phyloP scores from a whole-genome alignment of 2,888 invertebrate genomes.

The Drosophila birchii region DNA sequence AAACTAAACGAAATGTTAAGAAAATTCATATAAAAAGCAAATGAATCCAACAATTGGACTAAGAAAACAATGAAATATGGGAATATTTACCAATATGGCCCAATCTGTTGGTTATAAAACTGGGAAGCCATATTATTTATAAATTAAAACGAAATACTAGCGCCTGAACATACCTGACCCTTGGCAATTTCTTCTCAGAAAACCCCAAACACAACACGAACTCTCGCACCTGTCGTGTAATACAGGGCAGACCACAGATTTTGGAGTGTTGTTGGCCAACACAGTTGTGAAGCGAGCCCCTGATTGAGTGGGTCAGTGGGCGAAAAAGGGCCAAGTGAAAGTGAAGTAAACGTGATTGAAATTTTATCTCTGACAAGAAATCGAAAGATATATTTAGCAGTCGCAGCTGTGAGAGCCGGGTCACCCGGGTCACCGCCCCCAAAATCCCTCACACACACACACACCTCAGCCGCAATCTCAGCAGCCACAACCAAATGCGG shows the following conservation, averaged over 20 bases:
- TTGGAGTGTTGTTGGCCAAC: slow-evolving; percentile 18
- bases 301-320: slow-evolving; percentile 40
- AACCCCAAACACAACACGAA: slow-evolving; percentile 1
- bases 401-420: slow-evolving; percentile 29
- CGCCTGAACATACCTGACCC: not conserved
- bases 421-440: slow-evolving; percentile 24
- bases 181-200: not conserved
- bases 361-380: slow-evolving; percentile 72
- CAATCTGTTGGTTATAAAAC: too few species aligned
- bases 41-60: too few species aligned
- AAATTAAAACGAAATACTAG: not conserved
- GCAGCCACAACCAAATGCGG: slow-evolving; percentile 14
- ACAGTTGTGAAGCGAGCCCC: slow-evolving; percentile 10
- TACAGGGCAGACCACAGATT: not conserved
- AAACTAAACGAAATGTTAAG: too few species aligned
- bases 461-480: slow-evolving; percentile 33
- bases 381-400: slow-evolving; percentile 38
- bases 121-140: not conserved
- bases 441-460: slow-evolving; percentile 13
- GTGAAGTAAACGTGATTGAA: slow-evolving; percentile 75
- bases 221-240: not conserved
- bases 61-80: too few species aligned
- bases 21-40: not conserved
- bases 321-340: slow-evolving; percentile 40
- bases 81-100: too few species aligned